Evolutionary conservation across 2,888 invertebrate genomes (phyloP).

Genomic region (Scrobipalpa atriplicella): DNA sequence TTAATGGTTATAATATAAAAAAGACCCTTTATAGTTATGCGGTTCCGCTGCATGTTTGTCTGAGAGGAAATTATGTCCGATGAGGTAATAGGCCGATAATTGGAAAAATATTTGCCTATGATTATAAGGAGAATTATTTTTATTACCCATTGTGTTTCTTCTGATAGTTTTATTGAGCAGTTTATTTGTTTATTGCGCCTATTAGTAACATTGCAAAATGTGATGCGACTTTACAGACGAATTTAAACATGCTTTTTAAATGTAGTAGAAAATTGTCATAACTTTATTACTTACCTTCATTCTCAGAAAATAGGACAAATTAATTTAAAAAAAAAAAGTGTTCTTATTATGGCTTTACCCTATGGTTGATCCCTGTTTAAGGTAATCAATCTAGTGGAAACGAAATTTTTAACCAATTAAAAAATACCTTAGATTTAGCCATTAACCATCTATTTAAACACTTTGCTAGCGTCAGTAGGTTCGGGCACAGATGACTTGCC

Average conservation of each 20-base stretch:
- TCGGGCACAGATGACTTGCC: too few relatives aligned
- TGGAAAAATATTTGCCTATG: slow-evolving; percentile 22
- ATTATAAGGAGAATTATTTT: slow-evolving; percentile 19
- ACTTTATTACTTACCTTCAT: too few relatives aligned
- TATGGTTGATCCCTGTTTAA: too few relatives aligned
- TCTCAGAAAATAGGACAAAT: too few relatives aligned
- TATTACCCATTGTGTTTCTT: slow-evolving; percentile 21
- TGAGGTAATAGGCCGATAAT: slow-evolving; percentile 32
- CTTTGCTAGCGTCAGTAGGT: too few relatives aligned
- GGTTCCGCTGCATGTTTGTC: slow-evolving; percentile 35
- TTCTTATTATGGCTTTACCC: too few relatives aligned
- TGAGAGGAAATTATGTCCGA: slow-evolving; percentile 27
- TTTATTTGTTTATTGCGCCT: slow-evolving; percentile 1
- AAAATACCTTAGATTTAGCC: too few relatives aligned
- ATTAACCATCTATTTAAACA: too few relatives aligned
- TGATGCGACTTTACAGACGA: not conserved
- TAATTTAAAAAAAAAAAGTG: too few relatives aligned
- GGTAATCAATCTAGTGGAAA: too few relatives aligned
- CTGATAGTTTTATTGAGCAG: not conserved
- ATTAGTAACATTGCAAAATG: not conserved
- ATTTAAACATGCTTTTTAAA: not conserved
- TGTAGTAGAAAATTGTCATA: too few relatives aligned
- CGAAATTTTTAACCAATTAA: too few relatives aligned
- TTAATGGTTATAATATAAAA: not conserved
- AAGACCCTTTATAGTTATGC: slow-evolving; percentile 31